Evolutionary conservation across 2,888 invertebrate species (phyloP).

Genomic region (Melinaea marsaeus): DNA sequence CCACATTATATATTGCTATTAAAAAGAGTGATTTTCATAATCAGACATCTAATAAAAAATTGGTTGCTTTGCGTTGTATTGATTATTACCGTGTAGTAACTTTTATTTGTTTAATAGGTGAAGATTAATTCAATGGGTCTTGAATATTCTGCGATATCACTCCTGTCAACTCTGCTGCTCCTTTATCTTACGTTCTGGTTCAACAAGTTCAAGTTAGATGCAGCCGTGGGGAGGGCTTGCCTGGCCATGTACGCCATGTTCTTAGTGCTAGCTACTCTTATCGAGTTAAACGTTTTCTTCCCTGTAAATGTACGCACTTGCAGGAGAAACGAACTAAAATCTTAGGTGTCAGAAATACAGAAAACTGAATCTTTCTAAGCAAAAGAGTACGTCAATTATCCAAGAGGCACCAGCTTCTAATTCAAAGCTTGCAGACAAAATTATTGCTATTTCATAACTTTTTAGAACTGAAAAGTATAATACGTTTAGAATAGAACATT

Average conservation of each 20-base stretch:
- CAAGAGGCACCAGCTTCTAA: slow-evolving; percentile 12
- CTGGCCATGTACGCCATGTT: slow-evolving; percentile 92
- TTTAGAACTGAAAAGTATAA: background rate
- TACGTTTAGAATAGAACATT: slow-evolving; percentile 2
- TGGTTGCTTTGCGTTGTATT: slow-evolving; percentile 14
- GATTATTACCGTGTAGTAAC: slow-evolving; percentile 33
- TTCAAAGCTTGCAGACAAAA: slow-evolving; percentile 10
- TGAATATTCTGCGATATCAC: slow-evolving; percentile 93
- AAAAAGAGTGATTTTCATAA: slow-evolving; percentile 21
- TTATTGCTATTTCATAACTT: slow-evolving; percentile 7
- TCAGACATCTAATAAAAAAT: slow-evolving; percentile 10
- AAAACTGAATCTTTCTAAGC: slow-evolving; percentile 18
- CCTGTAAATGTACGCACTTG: slow-evolving; percentile 93
- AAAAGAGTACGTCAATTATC: slow-evolving; percentile 21
- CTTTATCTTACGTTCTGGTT: slow-evolving; percentile 90
- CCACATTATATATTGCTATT: background rate
- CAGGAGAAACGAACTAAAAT: slow-evolving; percentile 74
- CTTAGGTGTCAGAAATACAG: slow-evolving; percentile 39
- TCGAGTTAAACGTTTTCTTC: slow-evolving; percentile 96
- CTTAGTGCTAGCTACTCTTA: slow-evolving; percentile 90
- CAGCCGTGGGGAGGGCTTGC: slow-evolving; percentile 89
- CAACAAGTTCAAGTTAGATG: slow-evolving; percentile 92
- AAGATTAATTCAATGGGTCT: slow-evolving; percentile 94
- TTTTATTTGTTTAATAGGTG: slow-evolving; percentile 71
- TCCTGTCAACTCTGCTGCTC: slow-evolving; percentile 90